phyloP scores from a whole-genome alignment of 2,113 vertebrate species.

The Paradoxurus hermaphroditus region DNA sequence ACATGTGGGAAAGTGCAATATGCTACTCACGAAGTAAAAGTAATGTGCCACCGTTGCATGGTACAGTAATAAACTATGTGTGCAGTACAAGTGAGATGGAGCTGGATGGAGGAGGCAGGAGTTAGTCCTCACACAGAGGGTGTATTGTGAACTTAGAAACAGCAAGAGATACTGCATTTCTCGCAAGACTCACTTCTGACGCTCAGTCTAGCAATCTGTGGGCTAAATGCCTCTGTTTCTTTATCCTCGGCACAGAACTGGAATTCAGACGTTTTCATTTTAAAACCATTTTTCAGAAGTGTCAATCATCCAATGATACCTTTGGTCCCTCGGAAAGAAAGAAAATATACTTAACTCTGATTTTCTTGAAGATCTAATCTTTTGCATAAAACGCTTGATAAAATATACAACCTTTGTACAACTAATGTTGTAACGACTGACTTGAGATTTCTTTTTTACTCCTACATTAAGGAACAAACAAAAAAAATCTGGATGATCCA shows the following conservation, averaged over 20 bases:
- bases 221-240: background rate
- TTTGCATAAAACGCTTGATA: background rate
- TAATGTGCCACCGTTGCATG: slow-evolving; percentile 43
- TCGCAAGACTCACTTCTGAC: slow-evolving; percentile 18
- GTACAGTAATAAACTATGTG: slow-evolving; percentile 27
- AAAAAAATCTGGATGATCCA: background rate
- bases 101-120: background rate
- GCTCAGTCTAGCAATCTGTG: background rate
- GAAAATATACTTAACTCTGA: slow-evolving; percentile 30
- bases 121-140: slow-evolving; percentile 57
- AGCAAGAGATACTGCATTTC: background rate
- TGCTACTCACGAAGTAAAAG: slow-evolving; percentile 60
- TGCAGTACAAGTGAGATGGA: background rate
- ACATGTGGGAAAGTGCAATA: slow-evolving; percentile 64
- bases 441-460: background rate
- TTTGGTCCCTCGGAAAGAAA: slow-evolving; percentile 43
- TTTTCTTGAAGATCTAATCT: slow-evolving; percentile 32
- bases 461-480: background rate
- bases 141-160: background rate
- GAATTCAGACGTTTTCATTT: slow-evolving; percentile 14
- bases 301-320: slow-evolving; percentile 2
- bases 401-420: background rate
- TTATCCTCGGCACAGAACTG: background rate
- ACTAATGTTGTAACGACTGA: slow-evolving; percentile 7
- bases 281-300: slow-evolving; percentile 55